Evolutionary conservation across 2,113 vertebrate genomes (phyloP).

Genomic region (Galeopterus variegatus): DNA sequence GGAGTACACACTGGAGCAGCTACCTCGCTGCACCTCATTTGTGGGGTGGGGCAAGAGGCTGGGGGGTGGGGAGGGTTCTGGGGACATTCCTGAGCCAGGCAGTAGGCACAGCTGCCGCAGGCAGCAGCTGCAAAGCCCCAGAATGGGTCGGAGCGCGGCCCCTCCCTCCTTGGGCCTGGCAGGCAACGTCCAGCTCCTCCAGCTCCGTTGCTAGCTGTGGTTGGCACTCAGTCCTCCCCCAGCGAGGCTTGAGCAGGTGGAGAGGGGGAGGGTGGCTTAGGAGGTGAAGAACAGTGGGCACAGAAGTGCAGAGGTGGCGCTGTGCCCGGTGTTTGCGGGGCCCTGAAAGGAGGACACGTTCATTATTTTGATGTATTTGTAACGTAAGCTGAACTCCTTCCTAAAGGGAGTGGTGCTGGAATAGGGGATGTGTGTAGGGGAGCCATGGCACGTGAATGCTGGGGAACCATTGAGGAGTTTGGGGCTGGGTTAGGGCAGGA

Average conservation of each 20-base stretch:
- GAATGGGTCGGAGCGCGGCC: neutral
- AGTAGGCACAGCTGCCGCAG: neutral
- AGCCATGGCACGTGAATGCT: accelerated
- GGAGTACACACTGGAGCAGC: neutral
- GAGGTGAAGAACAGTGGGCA: neutral
- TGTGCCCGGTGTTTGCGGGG: neutral
- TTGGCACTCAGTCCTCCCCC: neutral
- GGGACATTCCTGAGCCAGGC: conserved; percentile 19
- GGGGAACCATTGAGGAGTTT: neutral
- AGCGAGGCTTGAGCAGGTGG: neutral
- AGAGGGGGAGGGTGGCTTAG: neutral
- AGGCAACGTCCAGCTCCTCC: neutral
- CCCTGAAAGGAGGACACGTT: accelerated
- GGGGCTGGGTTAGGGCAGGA: neutral
- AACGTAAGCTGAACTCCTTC: neutral
- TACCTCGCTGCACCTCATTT: neutral
- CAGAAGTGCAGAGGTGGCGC: neutral
- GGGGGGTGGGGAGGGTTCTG: neutral
- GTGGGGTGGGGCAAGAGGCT: neutral
- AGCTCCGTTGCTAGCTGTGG: neutral
- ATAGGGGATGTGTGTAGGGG: accelerated
- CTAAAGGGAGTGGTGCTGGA: neutral
- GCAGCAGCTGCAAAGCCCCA: conserved; percentile 51
- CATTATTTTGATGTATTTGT: neutral
- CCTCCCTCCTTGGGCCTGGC: neutral